Base-by-base conservation (phyloP, 2,797 vertebrate species). In the Thamnophis elegans region DNA sequence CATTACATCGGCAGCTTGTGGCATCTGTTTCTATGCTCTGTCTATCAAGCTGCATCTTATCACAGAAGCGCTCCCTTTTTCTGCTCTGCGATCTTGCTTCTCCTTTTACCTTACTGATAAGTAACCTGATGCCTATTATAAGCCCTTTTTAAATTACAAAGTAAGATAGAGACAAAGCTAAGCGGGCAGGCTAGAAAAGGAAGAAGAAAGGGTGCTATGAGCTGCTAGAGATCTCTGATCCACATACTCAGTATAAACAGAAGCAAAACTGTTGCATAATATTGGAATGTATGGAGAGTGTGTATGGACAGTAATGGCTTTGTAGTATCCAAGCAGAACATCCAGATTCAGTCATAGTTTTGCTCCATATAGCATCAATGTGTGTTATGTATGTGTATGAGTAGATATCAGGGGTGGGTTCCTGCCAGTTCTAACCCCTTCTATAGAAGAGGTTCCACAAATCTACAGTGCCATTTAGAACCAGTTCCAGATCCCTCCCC, bases 1-100 rank as follows among this genome's bases (percentile, higher is more conserved):
- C 94, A 91, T 93, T 93, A 95, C 94, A 51, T 59, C 94, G 85
- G 95, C 92, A 96, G 95, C 93, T 89, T 1, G 90, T 51, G 94
- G 95, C 95, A 96, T 96, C 95, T 96, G 96, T 95, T 96, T 95
- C 91, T 94, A 94, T 9, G 0, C 93, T 85, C 51, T 78, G 91
- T 90, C 96, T 95, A 95, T 95, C 96, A 95, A 78, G 95, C 91
- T 92, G 89, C 92, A 94, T 94, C 95, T 95, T 94, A 93, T 96
- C 96, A 94, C 93, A 1, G 0, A 58, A 62, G 47, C 85, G 88
- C 91, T 93, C 68, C 88, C 89, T 93, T 93, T 93, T 94, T 6
- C 0, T 90, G 9, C 68, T 58, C 59, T 53, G 22, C 16, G 18
- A 92, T 95, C 88, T 87, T 90, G 90, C 78, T 32, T 82, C 93